Conservation (phyloP, 2,888 invertebrate genomes). For the Anthrax anthrax region DNA sequence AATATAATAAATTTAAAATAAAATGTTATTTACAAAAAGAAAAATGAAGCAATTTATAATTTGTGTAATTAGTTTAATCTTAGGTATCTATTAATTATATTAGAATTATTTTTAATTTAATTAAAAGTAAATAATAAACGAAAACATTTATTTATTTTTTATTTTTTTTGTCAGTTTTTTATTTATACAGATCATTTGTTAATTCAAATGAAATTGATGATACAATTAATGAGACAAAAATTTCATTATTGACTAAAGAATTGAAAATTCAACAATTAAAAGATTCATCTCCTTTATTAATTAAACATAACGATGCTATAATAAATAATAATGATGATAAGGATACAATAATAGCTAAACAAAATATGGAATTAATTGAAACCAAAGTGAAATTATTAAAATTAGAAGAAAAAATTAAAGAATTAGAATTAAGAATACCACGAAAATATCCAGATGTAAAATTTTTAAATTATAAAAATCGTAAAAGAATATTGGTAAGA, state of each 20-base stretch:
- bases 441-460: constrained; percentile 83
- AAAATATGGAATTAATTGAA: constrained; percentile 39
- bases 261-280: too few relatives aligned
- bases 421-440: constrained; percentile 57
- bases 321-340: constrained; percentile 1
- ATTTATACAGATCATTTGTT: constrained; percentile 13
- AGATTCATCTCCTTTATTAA: background rate
- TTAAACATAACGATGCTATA: background rate
- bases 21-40: constrained; percentile 20
- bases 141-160: background rate
- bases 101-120: background rate
- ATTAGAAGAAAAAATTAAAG: constrained; percentile 55
- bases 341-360: constrained; percentile 12
- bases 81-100: constrained; percentile 9
- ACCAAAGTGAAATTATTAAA: constrained; percentile 49
- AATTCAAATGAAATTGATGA: constrained; percentile 15
- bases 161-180: constrained; percentile 9
- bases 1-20: too few relatives aligned
- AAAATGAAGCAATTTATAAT: constrained; percentile 22
- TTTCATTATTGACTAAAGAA: too few relatives aligned
- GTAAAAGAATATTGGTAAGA: constrained; percentile 79
- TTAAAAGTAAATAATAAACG: too few relatives aligned
- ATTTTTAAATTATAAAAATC: constrained; percentile 78
- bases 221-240: constrained; percentile 5
- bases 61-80: constrained; percentile 12